phyloP scores from a whole-genome alignment of 2,113 vertebrate genomes.

The Gobio gobio region DNA sequence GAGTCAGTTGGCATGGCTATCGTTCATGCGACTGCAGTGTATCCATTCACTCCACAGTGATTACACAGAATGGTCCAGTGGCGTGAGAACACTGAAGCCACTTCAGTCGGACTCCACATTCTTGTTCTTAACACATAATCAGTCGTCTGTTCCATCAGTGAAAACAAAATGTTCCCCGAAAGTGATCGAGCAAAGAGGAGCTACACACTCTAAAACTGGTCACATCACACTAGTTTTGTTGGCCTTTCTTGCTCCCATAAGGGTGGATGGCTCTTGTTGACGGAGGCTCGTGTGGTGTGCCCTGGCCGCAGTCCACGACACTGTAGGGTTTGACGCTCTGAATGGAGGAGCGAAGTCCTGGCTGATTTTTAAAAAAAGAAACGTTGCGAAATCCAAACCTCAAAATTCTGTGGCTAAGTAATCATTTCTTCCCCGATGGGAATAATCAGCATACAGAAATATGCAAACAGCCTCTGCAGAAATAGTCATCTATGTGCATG shows the following conservation, averaged over 20 bases:
- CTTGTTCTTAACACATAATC: slow-evolving; percentile 55
- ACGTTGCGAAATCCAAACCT: slow-evolving; percentile 69
- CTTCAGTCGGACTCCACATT: slow-evolving; percentile 55
- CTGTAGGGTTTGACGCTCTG: slow-evolving; percentile 64
- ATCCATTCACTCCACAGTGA: slow-evolving; percentile 52
- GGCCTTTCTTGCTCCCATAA: background rate
- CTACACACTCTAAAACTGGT: slow-evolving; percentile 9
- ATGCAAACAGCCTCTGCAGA: slow-evolving; percentile 4
- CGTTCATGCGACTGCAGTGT: slow-evolving; percentile 14
- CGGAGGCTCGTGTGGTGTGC: slow-evolving; percentile 41
- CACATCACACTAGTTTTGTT: slow-evolving; percentile 12
- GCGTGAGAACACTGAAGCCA: slow-evolving; percentile 56
- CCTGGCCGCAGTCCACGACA: slow-evolving; percentile 62
- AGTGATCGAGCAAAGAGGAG: background rate
- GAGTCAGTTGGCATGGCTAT: slow-evolving; percentile 32
- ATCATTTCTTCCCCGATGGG: slow-evolving; percentile 57
- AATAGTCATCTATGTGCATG: slow-evolving; percentile 20
- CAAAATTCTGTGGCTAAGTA: slow-evolving; percentile 60
- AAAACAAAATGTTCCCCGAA: slow-evolving; percentile 13
- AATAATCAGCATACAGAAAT: slow-evolving; percentile 49
- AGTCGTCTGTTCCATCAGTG: slow-evolving; percentile 35
- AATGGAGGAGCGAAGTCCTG: slow-evolving; percentile 61
- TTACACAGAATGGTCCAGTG: slow-evolving; percentile 56
- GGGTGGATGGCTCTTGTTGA: slow-evolving; percentile 41
- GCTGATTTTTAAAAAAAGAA: slow-evolving; percentile 65